Percentiles rank a stretch among this genome's conserved stretches.
phyloP scores from a whole-genome alignment of 2,113 vertebrate species.

The Zosterops borbonicus region DNA sequence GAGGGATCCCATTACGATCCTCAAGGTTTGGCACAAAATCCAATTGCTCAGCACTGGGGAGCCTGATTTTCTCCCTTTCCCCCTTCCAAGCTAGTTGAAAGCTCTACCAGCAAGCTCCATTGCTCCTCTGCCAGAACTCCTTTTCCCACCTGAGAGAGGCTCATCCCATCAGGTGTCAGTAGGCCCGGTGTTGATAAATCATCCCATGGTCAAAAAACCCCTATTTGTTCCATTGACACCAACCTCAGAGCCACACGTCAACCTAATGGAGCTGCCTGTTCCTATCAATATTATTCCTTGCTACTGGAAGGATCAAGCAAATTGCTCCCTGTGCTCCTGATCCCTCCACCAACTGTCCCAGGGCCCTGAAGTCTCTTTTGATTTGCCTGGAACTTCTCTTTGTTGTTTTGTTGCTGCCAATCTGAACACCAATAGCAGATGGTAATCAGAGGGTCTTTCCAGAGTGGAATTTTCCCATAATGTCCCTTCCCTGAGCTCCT shows the following conservation, averaged over 20 bases:
- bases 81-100: background rate
- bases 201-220: rapidly evolving
- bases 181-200: background rate
- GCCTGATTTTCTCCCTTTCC: background rate
- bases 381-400: rapidly evolving
- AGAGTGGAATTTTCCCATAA: background rate
- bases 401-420: background rate
- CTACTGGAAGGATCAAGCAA: background rate
- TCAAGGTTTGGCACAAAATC: background rate
- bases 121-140: background rate
- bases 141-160: too few species aligned
- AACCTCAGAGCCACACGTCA: rapidly evolving
- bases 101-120: background rate
- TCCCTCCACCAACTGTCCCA: background rate
- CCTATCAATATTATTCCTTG: background rate
- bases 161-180: background rate
- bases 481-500: background rate
- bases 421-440: background rate
- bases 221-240: background rate
- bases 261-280: background rate
- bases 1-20: background rate
- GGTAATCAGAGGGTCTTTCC: background rate
- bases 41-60: background rate
- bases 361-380: background rate
- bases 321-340: background rate